Percentiles rank a stretch among this genome's conserved stretches.
These are phyloP conservation scores for Acleris holmiana DNA, from an alignment of 2,888 invertebrate genomes.

Conservation along the genomic window DNA sequence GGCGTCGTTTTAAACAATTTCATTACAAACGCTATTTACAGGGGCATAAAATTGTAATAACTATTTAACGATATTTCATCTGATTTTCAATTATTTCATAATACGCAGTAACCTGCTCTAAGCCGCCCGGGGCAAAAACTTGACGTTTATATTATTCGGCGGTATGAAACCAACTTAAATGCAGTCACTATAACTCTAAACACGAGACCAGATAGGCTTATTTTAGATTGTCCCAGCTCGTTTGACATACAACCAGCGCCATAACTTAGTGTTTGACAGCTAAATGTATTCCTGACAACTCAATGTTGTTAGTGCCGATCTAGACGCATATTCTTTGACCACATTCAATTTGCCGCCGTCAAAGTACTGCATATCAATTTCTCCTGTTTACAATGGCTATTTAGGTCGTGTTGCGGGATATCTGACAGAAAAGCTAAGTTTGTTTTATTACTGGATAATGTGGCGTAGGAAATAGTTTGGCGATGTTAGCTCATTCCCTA, in stretches of 20 bases:
- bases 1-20: not conserved
- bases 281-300: slow-evolving; percentile 48
- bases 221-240: slow-evolving; percentile 3
- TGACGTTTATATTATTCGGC: slow-evolving; percentile 4
- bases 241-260: slow-evolving; percentile 4
- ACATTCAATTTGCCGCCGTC: slow-evolving; percentile 32
- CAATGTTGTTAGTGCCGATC: slow-evolving; percentile 42
- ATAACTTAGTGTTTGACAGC: slow-evolving; percentile 43
- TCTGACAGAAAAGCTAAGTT: slow-evolving; percentile 10
- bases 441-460: slow-evolving; percentile 10
- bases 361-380: slow-evolving; percentile 20
- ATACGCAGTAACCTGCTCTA: slow-evolving; percentile 15
- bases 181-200: slow-evolving; percentile 5
- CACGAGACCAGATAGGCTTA: not conserved
- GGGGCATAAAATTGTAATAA: slow-evolving; percentile 13
- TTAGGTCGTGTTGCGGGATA: slow-evolving; percentile 10
- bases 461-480: slow-evolving; percentile 14
- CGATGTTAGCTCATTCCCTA: not conserved
- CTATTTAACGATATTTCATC: slow-evolving; percentile 12
- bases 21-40: slow-evolving; percentile 16
- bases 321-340: slow-evolving; percentile 40
- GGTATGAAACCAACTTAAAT: not conserved
- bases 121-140: slow-evolving; percentile 18
- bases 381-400: slow-evolving; percentile 7
- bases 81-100: slow-evolving; percentile 18